phyloP scores from a whole-genome alignment of 2,797 vertebrate genomes.

The Microctenopoma lineatum region DNA sequence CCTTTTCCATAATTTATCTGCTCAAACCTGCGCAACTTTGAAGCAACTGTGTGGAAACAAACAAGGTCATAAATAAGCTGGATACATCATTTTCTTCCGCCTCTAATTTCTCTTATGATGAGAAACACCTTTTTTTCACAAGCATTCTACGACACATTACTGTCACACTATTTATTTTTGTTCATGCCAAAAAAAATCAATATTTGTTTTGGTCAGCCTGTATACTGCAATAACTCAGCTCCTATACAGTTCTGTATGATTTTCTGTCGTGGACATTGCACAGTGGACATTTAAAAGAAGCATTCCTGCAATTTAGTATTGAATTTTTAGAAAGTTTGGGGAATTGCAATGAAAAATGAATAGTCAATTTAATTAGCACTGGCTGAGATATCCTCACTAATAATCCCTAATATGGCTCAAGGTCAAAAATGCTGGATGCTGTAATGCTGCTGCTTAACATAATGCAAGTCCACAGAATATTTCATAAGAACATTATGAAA shows the following conservation, averaged over 20 bases:
- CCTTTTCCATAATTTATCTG: conserved; percentile 75
- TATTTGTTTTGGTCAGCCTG: background rate
- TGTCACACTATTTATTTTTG: conserved; percentile 40
- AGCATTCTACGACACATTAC: conserved; percentile 20
- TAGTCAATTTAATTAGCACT: background rate
- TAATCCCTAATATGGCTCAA: background rate
- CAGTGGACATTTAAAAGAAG: background rate
- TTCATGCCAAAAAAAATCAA: background rate
- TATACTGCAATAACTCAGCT: no score
- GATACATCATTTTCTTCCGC: conserved; percentile 58
- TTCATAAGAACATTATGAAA: background rate
- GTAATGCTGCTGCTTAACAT: background rate
- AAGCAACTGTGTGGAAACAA: conserved; percentile 53
- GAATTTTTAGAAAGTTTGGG: background rate
- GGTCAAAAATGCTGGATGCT: background rate
- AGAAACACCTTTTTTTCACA: conserved; percentile 13
- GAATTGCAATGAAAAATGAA: background rate
- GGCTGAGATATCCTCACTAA: background rate
- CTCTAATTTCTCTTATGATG: conserved; percentile 27
- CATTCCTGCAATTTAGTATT: background rate
- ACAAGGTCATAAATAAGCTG: conserved; percentile 71
- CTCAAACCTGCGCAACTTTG: conserved; percentile 66
- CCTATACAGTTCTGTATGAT: background rate
- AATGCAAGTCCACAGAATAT: background rate
- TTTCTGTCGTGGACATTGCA: background rate